Conservation (phyloP, 2,888 invertebrate species). For the Diarsia rubi region DNA sequence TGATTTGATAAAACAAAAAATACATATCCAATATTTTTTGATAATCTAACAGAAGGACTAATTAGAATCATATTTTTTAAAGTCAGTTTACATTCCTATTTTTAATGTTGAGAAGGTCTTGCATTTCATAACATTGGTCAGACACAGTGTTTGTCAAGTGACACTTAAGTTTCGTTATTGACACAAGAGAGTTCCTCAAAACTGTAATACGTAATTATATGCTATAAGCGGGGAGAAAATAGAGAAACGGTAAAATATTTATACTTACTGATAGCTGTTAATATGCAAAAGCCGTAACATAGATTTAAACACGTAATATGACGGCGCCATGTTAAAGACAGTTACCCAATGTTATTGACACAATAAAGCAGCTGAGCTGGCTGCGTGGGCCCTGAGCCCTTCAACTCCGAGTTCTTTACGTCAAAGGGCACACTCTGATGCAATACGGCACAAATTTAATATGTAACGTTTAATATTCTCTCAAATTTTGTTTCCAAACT, state of each 20-base stretch:
- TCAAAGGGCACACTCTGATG: slow-evolving; percentile 38
- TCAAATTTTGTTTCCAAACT: background rate
- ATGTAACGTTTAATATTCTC: slow-evolving; percentile 64
- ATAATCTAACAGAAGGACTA: no score
- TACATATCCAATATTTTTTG: no score
- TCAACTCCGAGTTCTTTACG: slow-evolving; percentile 6
- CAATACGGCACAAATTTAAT: slow-evolving; percentile 49
- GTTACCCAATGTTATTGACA: slow-evolving; percentile 37
- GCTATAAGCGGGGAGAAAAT: background rate
- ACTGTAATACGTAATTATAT: no score
- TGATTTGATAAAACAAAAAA: no score
- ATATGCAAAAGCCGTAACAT: background rate
- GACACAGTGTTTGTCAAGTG: no score
- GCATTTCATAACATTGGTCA: no score
- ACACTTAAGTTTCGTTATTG: no score
- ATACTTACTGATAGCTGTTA: background rate
- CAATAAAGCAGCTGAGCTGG: slow-evolving; percentile 22
- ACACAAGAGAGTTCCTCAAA: background rate
- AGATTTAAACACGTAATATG: background rate
- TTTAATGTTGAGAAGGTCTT: no score
- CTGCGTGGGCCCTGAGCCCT: slow-evolving; percentile 6
- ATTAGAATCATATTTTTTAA: no score
- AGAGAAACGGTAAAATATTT: background rate
- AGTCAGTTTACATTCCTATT: no score
- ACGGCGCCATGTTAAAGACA: background rate